phyloP scores from a whole-genome alignment of 2,888 invertebrate species.

The Hoplodrina blanda region DNA sequence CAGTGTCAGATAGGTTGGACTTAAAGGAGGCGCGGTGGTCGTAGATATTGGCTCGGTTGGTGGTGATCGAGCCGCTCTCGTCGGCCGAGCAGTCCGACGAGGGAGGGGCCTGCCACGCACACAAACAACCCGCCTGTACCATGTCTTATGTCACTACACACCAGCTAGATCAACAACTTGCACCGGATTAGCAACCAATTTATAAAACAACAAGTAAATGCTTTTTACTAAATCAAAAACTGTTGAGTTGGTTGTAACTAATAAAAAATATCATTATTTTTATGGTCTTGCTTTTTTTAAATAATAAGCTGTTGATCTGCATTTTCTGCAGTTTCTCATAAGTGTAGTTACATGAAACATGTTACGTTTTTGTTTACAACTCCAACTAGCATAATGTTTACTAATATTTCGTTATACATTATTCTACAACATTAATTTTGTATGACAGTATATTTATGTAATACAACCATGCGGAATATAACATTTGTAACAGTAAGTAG shows the following conservation, averaged over 20 bases:
- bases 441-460: slow-evolving; percentile 29
- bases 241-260: not conserved
- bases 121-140: slow-evolving; percentile 72
- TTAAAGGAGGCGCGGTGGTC: slow-evolving; percentile 95
- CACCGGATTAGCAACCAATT: not conserved
- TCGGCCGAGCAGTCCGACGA: slow-evolving; percentile 91
- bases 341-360: slow-evolving; percentile 51
- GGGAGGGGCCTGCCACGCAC: slow-evolving; percentile 91
- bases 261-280: not conserved
- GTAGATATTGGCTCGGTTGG: slow-evolving; percentile 94
- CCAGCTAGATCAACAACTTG: slow-evolving; percentile 12
- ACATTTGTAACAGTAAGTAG: slow-evolving; percentile 43
- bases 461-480: slow-evolving; percentile 50
- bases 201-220: not conserved
- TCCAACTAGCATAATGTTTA: slow-evolving; percentile 54
- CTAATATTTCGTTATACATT: slow-evolving; percentile 41
- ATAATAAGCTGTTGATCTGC: slow-evolving; percentile 1
- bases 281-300: too few relatives aligned
- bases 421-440: slow-evolving; percentile 50
- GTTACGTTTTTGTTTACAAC: slow-evolving; percentile 50
- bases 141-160: slow-evolving; percentile 53
- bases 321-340: not conserved
- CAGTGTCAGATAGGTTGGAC: slow-evolving; percentile 98
- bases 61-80: slow-evolving; percentile 95
- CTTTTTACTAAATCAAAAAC: not conserved